Percentiles rank a stretch among this genome's conserved stretches.
Conservation (phyloP, 2,113 vertebrate species). For the Echinops telfairi region DNA sequence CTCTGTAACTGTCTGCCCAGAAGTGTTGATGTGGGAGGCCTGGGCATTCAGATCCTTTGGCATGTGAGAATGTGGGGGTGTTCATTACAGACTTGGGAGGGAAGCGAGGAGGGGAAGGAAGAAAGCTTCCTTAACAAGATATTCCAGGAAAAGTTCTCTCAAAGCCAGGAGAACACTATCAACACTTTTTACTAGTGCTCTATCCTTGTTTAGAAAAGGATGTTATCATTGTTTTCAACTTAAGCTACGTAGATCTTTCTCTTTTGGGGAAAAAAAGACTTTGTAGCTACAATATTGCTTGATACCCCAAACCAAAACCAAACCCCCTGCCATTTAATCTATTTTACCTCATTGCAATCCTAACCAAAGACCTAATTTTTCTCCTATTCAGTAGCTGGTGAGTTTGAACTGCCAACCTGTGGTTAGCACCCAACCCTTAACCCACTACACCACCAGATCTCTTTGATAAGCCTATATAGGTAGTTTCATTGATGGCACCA, state of each 20-base stretch:
- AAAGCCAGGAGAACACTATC: background rate
- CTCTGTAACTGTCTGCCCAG: too few relatives aligned
- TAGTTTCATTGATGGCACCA: background rate
- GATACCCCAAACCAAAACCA: too few relatives aligned
- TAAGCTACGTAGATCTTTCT: background rate
- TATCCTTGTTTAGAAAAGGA: background rate
- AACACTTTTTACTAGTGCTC: background rate
- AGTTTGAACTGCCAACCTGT: too few relatives aligned
- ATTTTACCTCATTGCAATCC: too few relatives aligned
- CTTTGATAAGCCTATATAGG: background rate
- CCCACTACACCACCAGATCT: too few relatives aligned
- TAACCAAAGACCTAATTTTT: too few relatives aligned
- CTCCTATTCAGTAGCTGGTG: too few relatives aligned
- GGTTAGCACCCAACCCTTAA: too few relatives aligned
- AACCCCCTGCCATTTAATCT: too few relatives aligned
- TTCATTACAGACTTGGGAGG: background rate
- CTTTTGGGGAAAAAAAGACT: background rate
- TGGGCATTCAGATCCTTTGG: rapidly evolving
- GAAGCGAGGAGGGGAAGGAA: rapidly evolving
- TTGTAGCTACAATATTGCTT: background rate
- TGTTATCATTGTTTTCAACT: background rate
- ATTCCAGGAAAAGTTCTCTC: background rate
- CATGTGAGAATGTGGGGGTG: background rate
- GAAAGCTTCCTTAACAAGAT: background rate
- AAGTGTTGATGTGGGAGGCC: background rate